phyloP scores from a whole-genome alignment of 2,797 vertebrate species.

The Leptodactylus fallax region DNA sequence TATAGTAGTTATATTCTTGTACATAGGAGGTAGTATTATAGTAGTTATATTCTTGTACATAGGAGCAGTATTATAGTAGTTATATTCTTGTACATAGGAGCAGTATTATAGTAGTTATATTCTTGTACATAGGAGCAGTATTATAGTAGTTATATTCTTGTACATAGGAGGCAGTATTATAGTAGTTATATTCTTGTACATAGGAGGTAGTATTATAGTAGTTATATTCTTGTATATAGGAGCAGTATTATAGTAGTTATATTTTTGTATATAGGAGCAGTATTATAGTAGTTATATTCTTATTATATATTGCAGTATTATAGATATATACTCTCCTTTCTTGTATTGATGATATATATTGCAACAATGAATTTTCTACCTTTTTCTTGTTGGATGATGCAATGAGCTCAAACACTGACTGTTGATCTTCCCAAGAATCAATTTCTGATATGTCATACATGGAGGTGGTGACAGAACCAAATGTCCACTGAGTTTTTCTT shows the following conservation, averaged over 20 bases:
- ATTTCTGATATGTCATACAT: conserved; percentile 88
- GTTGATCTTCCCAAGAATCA: conserved; percentile 82
- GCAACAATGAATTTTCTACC: conserved; percentile 67
- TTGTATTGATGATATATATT: too few species aligned
- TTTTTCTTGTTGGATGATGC: conserved; percentile 81
- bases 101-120: neutral
- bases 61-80: neutral
- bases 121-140: neutral
- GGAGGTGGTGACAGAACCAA: conserved; percentile 82
- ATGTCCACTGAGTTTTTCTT: conserved; percentile 81
- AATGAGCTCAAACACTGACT: conserved; percentile 86
- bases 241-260: neutral
- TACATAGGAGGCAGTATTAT: neutral
- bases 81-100: neutral
- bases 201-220: neutral
- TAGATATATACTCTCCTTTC: too few species aligned
- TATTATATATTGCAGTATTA: too few species aligned
- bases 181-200: neutral
- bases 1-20: neutral
- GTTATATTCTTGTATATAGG: neutral
- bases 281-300: neutral
- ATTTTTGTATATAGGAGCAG: neutral
- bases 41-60: conserved; percentile 13
- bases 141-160: neutral
- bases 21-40: neutral